phyloP scores from a whole-genome alignment of 2,888 invertebrate species.

The Euphydryas editha region DNA sequence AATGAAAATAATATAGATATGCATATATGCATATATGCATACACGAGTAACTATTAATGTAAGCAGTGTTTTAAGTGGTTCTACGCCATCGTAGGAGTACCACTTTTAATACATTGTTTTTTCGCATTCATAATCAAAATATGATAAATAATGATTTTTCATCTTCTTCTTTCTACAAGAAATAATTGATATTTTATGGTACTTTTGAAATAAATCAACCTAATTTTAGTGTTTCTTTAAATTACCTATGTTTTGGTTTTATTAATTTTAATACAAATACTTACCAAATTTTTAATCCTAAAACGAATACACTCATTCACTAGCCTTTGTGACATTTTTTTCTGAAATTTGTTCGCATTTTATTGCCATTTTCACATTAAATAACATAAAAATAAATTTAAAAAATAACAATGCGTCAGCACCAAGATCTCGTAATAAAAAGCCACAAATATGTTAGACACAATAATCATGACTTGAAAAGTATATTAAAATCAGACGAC shows the following conservation, averaged over 20 bases:
- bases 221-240: neutral
- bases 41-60: neutral
- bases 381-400: neutral
- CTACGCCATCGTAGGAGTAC: neutral
- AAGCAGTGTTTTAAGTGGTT: neutral
- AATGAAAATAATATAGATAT: neutral
- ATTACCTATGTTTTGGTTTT: neutral
- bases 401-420: slow-evolving; percentile 7
- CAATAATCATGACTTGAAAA: slow-evolving; percentile 37
- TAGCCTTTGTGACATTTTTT: slow-evolving; percentile 33
- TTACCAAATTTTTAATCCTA: slow-evolving; percentile 39
- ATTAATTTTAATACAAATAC: slow-evolving; percentile 2
- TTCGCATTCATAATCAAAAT: neutral
- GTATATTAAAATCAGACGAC: slow-evolving; percentile 40
- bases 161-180: too few species aligned
- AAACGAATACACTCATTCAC: slow-evolving; percentile 39
- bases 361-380: slow-evolving; percentile 16
- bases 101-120: neutral
- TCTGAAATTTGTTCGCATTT: slow-evolving; percentile 28
- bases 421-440: slow-evolving; percentile 12
- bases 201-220: too few species aligned
- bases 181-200: too few species aligned
- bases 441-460: slow-evolving; percentile 33
- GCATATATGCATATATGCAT: neutral
- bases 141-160: too few species aligned